Evolutionary conservation across 1,140 invertebrate genomes (phyloP).

Genomic region (Lordiphosa mommai): DNA sequence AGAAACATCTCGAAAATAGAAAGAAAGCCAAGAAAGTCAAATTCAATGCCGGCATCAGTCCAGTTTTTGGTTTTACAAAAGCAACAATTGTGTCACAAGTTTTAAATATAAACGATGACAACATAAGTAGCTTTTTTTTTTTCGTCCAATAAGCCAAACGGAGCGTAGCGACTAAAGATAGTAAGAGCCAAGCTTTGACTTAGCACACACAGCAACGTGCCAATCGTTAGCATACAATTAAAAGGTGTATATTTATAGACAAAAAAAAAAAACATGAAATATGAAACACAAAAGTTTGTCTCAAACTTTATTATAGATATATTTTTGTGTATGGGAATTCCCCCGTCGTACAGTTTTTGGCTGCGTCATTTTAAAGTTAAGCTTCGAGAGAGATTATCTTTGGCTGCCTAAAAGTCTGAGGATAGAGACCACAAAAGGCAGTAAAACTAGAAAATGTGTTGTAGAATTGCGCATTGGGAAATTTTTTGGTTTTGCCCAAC

Average conservation of each 20-base stretch:
- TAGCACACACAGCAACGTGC: constrained; percentile 39
- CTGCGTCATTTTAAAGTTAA: too few relatives aligned
- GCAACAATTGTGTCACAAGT: constrained; percentile 74
- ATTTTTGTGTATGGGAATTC: constrained; percentile 46
- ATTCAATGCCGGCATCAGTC: constrained; percentile 15
- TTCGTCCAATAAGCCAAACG: constrained; percentile 33
- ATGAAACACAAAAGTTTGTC: constrained; percentile 58
- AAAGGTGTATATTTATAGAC: constrained; percentile 45
- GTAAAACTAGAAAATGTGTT: not conserved
- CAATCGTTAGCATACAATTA: constrained; percentile 76
- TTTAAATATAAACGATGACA: constrained; percentile 75
- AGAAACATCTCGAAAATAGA: constrained; percentile 2
- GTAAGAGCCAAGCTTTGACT: constrained; percentile 50
- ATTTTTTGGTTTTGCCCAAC: constrained; percentile 17
- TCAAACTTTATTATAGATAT: constrained; percentile 60
- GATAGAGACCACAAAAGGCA: too few relatives aligned
- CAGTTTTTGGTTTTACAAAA: constrained; percentile 60
- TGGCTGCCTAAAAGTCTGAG: too few relatives aligned
- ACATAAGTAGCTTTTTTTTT: constrained; percentile 36
- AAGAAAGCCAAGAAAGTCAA: constrained; percentile 8
- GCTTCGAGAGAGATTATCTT: too few relatives aligned
- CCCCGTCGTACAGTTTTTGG: constrained; percentile 18
- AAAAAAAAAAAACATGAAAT: constrained; percentile 35
- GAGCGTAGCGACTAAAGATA: constrained; percentile 46
- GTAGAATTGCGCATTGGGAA: constrained; percentile 40